Base-by-base conservation (phyloP, 2,113 vertebrate species). In the Stegostoma tigrinum region DNA sequence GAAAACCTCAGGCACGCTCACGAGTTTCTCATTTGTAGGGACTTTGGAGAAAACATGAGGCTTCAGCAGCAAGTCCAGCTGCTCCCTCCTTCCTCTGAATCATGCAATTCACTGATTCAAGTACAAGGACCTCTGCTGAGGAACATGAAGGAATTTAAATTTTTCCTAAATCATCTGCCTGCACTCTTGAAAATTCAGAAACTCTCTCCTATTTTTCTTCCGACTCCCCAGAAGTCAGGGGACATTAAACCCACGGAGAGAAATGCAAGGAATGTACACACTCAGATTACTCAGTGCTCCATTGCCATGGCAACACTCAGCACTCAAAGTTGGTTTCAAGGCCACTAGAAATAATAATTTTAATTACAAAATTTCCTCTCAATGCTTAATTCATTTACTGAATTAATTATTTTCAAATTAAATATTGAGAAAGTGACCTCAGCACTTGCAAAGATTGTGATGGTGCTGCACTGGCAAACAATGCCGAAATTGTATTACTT, bases 321-420 rank as follows among this genome's bases (percentile, higher is more conserved):
- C 64, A n/a, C n/a, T 94, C 61, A 94, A 94, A 94, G 64, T 94
- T 68, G 66, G 55, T 45, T 45, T 70, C 66, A 70, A 94, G n/a
- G 90, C 61, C 91, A 19, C 55, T 94, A 68, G 64, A 94, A 68
- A 94, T 94, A 68, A 68, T 94, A 68, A 68, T 94, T 95, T 72
- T 72, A 70, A 72, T 95, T 95, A 95, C 94, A 72, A 75, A 75
- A 45, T 66, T 52, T 95, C 12, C 68, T 95, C 68, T 75, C 68
- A 72, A 70, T 95, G 94, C 94, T 95, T 48, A 83, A 83, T 83
- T 83, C 80, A 95, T 95, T 95, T 95, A 72, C 61, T 66, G 87
- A 90, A 90, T 90, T 90, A 90, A 90, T 90, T 90, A 90, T 89
- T 90, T 90, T 90, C 52, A 55, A 90, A 90, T 90, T 90, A 90